A percentile compares a stretch with the other conserved stretches of the same genome.
These are phyloP conservation scores for Alosa sapidissima DNA, from an alignment of 2,797 vertebrate genomes.

Conservation along the genomic window DNA sequence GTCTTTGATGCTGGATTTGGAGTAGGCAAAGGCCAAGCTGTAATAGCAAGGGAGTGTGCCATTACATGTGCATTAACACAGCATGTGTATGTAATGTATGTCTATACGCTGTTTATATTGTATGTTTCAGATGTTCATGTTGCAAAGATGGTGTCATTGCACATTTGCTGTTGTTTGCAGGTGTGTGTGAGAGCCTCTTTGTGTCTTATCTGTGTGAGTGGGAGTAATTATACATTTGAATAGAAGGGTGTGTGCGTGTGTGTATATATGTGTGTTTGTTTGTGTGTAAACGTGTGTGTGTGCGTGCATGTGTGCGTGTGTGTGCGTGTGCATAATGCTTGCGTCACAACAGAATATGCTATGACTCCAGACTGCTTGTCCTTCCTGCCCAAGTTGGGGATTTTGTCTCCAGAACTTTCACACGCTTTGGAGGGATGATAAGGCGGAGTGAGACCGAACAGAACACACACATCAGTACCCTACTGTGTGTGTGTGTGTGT, in stretches of 20 bases:
- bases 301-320: background rate
- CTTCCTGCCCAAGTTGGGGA: conserved; percentile 3
- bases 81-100: no score
- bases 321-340: background rate
- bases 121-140: background rate
- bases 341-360: background rate
- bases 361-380: background rate
- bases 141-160: background rate
- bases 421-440: background rate
- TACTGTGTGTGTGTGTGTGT: conserved; percentile 20
- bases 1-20: background rate
- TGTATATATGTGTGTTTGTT: background rate
- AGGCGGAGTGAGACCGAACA: background rate
- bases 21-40: background rate
- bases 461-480: conserved; percentile 7
- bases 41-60: background rate
- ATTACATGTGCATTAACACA: background rate
- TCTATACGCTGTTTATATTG: no score
- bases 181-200: background rate
- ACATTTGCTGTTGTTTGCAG: background rate
- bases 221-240: background rate
- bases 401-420: conserved; percentile 9
- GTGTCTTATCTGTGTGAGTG: background rate
- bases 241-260: background rate
- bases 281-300: background rate